Conservation (phyloP, 2,113 vertebrate genomes). For the Irena cyanogastra region DNA sequence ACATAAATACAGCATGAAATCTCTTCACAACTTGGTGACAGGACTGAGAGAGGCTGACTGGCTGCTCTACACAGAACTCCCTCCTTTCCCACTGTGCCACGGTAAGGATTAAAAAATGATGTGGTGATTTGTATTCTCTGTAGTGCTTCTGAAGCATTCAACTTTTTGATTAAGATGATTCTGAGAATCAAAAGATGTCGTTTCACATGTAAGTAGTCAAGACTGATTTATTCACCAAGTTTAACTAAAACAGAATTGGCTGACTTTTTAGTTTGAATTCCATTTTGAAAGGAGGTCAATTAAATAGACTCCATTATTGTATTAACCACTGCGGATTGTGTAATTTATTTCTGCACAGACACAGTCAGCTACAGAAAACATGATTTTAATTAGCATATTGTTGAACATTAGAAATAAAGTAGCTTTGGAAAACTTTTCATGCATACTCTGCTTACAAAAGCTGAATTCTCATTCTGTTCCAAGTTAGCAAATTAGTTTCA, state of each 20-base stretch:
- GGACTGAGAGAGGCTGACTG: not conserved
- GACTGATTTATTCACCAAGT: not conserved
- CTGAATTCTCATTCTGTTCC: not conserved
- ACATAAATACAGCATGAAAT: not conserved
- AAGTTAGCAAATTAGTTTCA: not conserved
- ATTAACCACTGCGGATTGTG: not conserved
- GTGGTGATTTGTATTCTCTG: not conserved
- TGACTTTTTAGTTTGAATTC: not conserved
- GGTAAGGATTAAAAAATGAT: not conserved
- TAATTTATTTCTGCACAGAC: not conserved
- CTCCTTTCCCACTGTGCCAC: not conserved
- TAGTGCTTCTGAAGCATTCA: not conserved
- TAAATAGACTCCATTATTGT: not conserved
- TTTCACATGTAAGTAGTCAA: not conserved
- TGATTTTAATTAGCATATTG: slow-evolving; percentile 1
- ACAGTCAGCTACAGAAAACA: not conserved
- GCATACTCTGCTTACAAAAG: slow-evolving; percentile 1
- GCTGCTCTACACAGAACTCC: not conserved
- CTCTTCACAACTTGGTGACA: not conserved
- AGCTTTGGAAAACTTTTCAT: not conserved
- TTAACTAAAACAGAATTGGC: not conserved
- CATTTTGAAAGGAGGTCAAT: not conserved
- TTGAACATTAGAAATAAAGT: not conserved
- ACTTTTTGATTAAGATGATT: not conserved
- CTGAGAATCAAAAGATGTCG: not conserved